Base-by-base conservation (phyloP, 1,140 invertebrate species). In the Eubasilissa regina region DNA sequence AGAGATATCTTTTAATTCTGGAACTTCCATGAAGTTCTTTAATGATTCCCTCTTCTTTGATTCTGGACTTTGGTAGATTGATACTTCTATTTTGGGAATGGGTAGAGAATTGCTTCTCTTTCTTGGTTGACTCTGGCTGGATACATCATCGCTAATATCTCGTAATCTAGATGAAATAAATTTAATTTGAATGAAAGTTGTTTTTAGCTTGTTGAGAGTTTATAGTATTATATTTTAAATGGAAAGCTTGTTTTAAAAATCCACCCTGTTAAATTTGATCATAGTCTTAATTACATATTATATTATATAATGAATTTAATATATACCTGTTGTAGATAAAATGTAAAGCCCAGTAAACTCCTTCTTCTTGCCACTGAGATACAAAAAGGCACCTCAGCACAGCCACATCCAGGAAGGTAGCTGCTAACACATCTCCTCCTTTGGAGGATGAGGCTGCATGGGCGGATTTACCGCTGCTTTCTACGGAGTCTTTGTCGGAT, bases 291-390 rank as follows among this genome's bases (percentile, higher is more conserved):
- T 35, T 35, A 35, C 6, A 35, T 35, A 35, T 35, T 3, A 35
- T 6, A 6, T 35, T 35, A 35, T 35, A 35, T 6, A 35, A 6
- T 35, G 25, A 35, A 35, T 35, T 35, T 35, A 35, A 35, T 47
- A 43, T 21, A 25, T 87, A 96, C 96, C 96, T 93, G 84, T 97
- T 95, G 82, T 96, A 95, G 56, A 98, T 89, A 88, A 94, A 99
- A 86, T 97, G 95, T n/a, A 99, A 87, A 35, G 96, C 97, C 98
- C 98, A 99, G 89, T 95, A 97, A 35, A 99, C 94, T 0, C 98
- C 98, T 88, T 99, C 98, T 87, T 99, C 98, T 84, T 96, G 94
- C 99, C 99, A 99, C 85, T 98, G 97, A 0, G 95, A 92, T 78
- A 98, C 95, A 87, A 99, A 98, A n/a, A 99, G 91, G 88, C 98